Evolutionary conservation across 2,113 vertebrate genomes (phyloP), one percentile per base, ranked within the genome.

Genomic region (Dipodomys merriami): DNA sequence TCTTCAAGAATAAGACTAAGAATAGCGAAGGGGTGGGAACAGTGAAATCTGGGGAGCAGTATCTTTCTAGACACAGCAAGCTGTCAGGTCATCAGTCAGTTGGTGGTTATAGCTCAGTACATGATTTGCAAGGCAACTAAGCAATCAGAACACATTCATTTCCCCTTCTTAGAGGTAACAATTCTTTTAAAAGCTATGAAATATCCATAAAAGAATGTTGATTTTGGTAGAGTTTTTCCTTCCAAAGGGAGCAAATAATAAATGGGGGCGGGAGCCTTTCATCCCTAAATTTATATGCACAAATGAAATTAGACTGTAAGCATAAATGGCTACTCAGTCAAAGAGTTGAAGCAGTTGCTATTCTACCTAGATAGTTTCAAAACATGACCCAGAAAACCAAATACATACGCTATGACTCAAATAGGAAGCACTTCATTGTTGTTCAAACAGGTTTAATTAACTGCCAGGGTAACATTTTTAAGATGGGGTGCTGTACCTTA

Each of bases 51-150:
- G 94, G 82, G 83, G 89, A 95, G 69, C 25, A 20, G 68, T 4
- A 20, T 62, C 78, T 76, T 76, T 72, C 90, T 60, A 90, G 1
- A 49, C 74, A 65, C 7, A 33, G 91, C 27, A 79, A 3, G 4
- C 57, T 39, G 83, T 5, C 49, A 76, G 86, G 49, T 60, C 81
- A 53, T 60, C 73, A 23, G 78, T 67, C 30, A 39, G 46, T 30
- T 16, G 83, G 88, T 7, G 0, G 62, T 74, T 49, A 92, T 65
- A 92, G n/a, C 84, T 94, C 84, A 82, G 44, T 65, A 87, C 80
- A 64, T n/a, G 69, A 69, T 93, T 89, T 96, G 88, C 94, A 90
- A 95, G 81, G 93, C 90, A 96, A 91, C 93, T 80, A 94, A 84
- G 87, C 87, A 83, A 89, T 78, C 73, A 83, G 44, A 69, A 91